These are phyloP conservation scores for Proales similis DNA, from an alignment of 1,140 invertebrate genomes.

Conservation along the genomic window DNA sequence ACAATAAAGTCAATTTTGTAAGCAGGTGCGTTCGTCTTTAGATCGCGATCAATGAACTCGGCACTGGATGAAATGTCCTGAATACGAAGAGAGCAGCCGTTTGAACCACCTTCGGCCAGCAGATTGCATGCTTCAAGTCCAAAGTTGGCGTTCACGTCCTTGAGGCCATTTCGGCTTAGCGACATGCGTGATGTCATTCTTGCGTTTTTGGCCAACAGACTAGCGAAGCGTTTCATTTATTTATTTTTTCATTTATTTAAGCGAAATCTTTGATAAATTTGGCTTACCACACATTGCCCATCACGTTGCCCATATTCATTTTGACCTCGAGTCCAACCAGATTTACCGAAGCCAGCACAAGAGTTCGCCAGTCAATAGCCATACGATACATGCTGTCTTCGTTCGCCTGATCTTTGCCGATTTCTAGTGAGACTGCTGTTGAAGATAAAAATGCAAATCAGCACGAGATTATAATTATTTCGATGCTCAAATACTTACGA, in stretches of 20 bases:
- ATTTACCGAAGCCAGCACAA: slow-evolving; percentile 88
- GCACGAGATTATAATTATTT: too few relatives aligned
- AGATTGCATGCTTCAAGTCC: slow-evolving; percentile 21
- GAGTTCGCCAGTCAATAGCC: slow-evolving; percentile 89
- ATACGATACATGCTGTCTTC: too few relatives aligned
- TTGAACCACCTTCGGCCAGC: slow-evolving; percentile 18
- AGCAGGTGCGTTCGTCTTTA: not conserved
- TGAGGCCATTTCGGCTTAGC: slow-evolving; percentile 42
- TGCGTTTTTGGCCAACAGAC: slow-evolving; percentile 48
- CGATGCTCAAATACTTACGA: too few relatives aligned
- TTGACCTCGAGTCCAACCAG: slow-evolving; percentile 87
- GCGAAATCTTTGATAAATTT: too few relatives aligned
- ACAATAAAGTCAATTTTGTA: slow-evolving; percentile 30
- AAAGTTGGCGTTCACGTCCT: slow-evolving; percentile 42
- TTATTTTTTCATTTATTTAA: not conserved
- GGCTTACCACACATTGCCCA: slow-evolving; percentile 63
- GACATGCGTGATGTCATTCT: slow-evolving; percentile 42
- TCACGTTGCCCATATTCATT: slow-evolving; percentile 98
- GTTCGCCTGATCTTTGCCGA: too few relatives aligned
- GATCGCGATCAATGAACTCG: slow-evolving; percentile 9
- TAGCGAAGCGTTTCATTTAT: not conserved
- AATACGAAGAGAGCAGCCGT: slow-evolving; percentile 1
- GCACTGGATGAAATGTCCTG: slow-evolving; percentile 10
- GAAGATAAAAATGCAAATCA: too few relatives aligned
- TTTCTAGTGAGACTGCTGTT: too few relatives aligned